These are phyloP conservation scores for Sclerodermus sp. DNA, from an alignment of 2,888 invertebrate genomes.

Conservation along the genomic window DNA sequence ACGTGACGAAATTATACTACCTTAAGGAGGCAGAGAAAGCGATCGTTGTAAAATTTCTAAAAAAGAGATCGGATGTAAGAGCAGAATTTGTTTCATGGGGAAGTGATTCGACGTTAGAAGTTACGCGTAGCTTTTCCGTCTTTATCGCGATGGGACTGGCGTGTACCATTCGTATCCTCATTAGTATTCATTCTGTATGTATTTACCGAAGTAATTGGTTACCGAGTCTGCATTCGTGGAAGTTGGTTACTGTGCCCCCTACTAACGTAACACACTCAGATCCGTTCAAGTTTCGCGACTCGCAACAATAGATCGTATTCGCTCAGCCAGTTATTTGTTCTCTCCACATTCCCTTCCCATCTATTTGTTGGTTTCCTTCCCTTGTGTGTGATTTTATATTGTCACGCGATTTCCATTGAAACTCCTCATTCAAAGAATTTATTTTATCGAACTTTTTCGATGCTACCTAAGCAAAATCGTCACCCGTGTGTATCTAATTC, in stretches of 20 bases:
- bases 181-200: conserved; percentile 30
- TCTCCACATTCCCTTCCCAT: conserved; percentile 5
- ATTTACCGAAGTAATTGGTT: conserved; percentile 31
- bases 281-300: conserved; percentile 14
- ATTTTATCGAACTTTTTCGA: not conserved
- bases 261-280: too few species aligned
- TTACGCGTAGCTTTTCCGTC: too few species aligned
- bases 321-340: conserved; percentile 10
- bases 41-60: too few species aligned
- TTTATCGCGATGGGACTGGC: too few species aligned
- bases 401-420: conserved; percentile 1
- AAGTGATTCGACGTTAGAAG: too few species aligned
- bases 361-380: not conserved
- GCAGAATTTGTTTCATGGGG: too few species aligned
- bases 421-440: not conserved
- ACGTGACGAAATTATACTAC: too few species aligned
- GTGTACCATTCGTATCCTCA: conserved; percentile 14
- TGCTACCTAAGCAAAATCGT: not conserved
- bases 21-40: too few species aligned
- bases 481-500: too few species aligned
- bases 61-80: too few species aligned
- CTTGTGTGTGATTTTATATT: not conserved
- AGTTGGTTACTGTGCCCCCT: conserved; percentile 17
- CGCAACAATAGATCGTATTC: conserved; percentile 15
- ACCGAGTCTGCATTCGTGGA: conserved; percentile 19